Conservation (phyloP, 2,888 invertebrate genomes). For the Callinectes sapidus region DNA sequence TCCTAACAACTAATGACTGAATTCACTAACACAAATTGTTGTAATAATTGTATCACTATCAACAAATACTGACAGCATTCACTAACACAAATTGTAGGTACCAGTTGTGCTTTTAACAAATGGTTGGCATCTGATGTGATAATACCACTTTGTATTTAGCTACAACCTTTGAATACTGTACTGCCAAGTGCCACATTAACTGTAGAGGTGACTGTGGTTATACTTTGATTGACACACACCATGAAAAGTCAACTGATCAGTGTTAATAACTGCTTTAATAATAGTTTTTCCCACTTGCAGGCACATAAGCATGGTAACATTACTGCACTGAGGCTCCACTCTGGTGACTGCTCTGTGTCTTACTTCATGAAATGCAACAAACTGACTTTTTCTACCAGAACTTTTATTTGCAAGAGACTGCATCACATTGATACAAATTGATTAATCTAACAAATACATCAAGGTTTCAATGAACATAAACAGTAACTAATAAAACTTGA, state of each 20-base stretch:
- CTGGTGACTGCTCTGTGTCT: too few relatives aligned
- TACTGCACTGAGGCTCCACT: too few relatives aligned
- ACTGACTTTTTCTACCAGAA: too few relatives aligned
- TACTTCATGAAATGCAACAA: too few relatives aligned
- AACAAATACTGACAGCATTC: neutral
- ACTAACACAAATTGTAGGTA: neutral
- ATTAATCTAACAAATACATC: neutral
- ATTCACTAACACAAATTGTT: too few relatives aligned
- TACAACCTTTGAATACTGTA: neutral
- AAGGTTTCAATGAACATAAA: neutral
- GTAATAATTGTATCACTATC: too few relatives aligned
- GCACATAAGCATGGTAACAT: too few relatives aligned
- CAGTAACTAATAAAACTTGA: neutral
- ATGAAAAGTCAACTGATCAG: neutral
- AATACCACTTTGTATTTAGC: neutral
- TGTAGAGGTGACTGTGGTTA: neutral
- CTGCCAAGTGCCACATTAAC: neutral
- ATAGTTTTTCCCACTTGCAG: too few relatives aligned
- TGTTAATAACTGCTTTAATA: too few relatives aligned
- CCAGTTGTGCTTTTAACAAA: neutral
- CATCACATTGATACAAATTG: too few relatives aligned
- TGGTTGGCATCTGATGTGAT: neutral
- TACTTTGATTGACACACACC: neutral
- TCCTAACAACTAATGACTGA: neutral
- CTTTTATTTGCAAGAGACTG: too few relatives aligned